Conservation (phyloP, 2,797 vertebrate species). For the Adelosebastes latens region DNA sequence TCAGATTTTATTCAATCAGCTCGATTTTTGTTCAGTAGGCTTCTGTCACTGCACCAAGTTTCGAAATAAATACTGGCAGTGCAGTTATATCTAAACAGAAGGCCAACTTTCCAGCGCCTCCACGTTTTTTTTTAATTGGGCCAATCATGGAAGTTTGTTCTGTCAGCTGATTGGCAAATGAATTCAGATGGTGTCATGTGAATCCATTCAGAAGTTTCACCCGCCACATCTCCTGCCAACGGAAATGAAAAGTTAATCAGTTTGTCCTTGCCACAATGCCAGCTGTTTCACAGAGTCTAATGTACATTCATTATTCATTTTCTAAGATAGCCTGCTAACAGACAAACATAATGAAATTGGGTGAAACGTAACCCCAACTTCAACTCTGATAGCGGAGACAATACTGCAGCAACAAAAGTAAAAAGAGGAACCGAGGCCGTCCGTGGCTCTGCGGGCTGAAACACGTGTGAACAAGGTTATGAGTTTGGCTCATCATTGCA, state of each 20-base stretch:
- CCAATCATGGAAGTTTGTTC: neutral
- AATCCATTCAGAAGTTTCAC: slow-evolving; percentile 13
- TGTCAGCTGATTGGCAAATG: neutral
- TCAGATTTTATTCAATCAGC: neutral
- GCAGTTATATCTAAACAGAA: neutral
- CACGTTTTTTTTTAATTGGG: neutral
- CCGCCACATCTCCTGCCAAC: neutral
- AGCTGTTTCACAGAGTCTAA: neutral
- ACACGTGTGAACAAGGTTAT: neutral
- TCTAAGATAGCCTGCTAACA: neutral
- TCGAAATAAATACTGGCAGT: neutral
- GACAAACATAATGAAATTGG: neutral
- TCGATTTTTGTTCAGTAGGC: neutral
- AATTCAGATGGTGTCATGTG: neutral
- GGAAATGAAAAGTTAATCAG: slow-evolving; percentile 34
- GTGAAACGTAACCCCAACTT: neutral
- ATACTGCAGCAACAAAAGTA: neutral
- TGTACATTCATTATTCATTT: slow-evolving; percentile 9
- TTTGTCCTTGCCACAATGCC: slow-evolving; percentile 26
- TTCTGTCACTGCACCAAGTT: neutral
- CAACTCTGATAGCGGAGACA: neutral
- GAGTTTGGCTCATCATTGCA: slow-evolving; percentile 3
- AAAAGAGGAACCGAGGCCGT: neutral
- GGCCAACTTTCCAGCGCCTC: neutral
- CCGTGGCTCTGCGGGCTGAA: neutral